Evolutionary conservation across 2,888 invertebrate species (phyloP), one percentile per base, ranked within the genome.

Genomic region (Siphlonurus alternatus): DNA sequence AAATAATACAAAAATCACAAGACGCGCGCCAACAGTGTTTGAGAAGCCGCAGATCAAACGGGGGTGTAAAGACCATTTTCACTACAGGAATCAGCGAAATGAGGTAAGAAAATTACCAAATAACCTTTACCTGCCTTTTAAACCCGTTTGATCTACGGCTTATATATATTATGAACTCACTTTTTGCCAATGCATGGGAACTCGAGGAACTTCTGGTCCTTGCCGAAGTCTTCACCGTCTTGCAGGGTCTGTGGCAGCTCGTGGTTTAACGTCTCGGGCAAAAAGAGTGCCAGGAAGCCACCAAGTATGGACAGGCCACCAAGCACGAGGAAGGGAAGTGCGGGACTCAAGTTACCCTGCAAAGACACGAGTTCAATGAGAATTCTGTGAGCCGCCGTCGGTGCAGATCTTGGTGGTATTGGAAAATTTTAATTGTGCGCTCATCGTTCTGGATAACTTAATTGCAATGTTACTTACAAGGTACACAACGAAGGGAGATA

Each of bases 211-310:
- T 79, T 83, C 75, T 92, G 92, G 65, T 87, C 81, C 65, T 80
- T 81, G 2, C 92, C 93, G 70, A 93, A 93, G 70, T 87, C 81
- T 76, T 93, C 92, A 15, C 93, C 93, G 72, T 93, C 93, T 67
- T 84, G 84, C 7, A 93, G 76, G 0, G 91, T 90, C 74, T 92
- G 92, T 0, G 93, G 93, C 73, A 93, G 79, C 71, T 90, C 90
- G 60, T 87, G 86, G 73, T 88, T 88, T 71, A 92, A 80, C 0
- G 93, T 93, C 78, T 93, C 93, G 0, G 93, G 92, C 1, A 93
- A 77, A 70, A 89, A 84, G 0, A 93, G 79, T 59, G 88, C 83
- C n/a, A 92, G 75, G 1, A 85, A 70, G 0, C 91, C 92, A 0
- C 90, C 90, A 0, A 82, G 63, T 2, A 92, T 81, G 0, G 91